Conservation (phyloP, 2,888 invertebrate genomes). For the Pachliopta kotzebuea region DNA sequence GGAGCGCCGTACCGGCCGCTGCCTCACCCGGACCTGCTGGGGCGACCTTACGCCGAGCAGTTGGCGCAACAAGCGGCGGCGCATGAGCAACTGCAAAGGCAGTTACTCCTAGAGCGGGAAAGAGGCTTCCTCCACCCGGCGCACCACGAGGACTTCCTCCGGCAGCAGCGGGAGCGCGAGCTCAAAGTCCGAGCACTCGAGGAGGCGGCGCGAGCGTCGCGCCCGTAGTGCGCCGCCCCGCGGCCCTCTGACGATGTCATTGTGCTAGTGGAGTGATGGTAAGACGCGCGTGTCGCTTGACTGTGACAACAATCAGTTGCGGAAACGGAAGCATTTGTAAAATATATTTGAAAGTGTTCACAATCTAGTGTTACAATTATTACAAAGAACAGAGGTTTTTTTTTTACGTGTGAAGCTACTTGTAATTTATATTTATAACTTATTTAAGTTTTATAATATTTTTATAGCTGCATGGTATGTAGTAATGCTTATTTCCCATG, state of each 20-base stretch:
- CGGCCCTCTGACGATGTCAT: constrained; percentile 39
- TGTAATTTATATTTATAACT: constrained; percentile 72
- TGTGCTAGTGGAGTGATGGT: constrained; percentile 45
- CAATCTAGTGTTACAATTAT: constrained; percentile 43
- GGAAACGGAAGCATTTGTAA: constrained; percentile 34
- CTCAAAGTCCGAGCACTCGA: constrained; percentile 92
- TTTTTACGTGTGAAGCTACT: constrained; percentile 54
- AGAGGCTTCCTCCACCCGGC: constrained; percentile 82
- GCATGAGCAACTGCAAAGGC: constrained; percentile 92
- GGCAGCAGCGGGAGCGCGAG: constrained; percentile 91
- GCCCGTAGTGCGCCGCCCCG: constrained; percentile 57
- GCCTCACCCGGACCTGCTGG: constrained; percentile 89
- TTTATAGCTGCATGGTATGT: constrained; percentile 76
- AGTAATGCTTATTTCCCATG: constrained; percentile 75
- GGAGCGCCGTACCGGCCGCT: constrained; percentile 83
- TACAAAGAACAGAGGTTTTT: constrained; percentile 39
- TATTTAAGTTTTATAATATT: constrained; percentile 66
- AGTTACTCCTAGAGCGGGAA: constrained; percentile 91
- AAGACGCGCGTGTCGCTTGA: constrained; percentile 32
- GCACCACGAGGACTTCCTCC: constrained; percentile 79
- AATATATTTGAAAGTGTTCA: constrained; percentile 44
- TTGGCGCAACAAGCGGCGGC: constrained; percentile 89
- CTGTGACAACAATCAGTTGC: constrained; percentile 30
- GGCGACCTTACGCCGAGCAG: constrained; percentile 90
- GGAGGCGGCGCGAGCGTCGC: constrained; percentile 88